These are phyloP conservation scores for Staurois parvus DNA, from an alignment of 2,797 vertebrate species.

Conservation along the genomic window DNA sequence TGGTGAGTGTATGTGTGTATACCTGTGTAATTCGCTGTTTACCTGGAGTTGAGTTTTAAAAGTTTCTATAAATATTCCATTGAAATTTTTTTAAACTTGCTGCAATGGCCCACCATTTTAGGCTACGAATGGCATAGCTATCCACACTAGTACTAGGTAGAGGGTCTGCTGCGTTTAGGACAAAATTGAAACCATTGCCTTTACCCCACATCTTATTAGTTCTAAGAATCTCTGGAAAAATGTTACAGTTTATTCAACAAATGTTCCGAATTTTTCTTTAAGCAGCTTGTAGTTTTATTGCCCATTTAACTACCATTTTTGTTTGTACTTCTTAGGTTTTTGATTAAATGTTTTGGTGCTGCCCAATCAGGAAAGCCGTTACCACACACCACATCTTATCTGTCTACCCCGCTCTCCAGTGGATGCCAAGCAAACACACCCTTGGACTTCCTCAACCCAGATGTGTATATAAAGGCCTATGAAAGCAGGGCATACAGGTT, in stretches of 20 bases:
- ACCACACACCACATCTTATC: conserved; percentile 72
- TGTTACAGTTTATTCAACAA: not conserved
- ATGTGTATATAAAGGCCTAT: conserved; percentile 74
- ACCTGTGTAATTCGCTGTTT: too few relatives aligned
- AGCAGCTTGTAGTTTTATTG: not conserved
- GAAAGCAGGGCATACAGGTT: conserved; percentile 73
- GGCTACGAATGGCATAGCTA: too few relatives aligned
- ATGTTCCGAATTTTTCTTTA: not conserved
- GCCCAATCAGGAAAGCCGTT: conserved; percentile 64
- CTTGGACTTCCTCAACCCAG: conserved; percentile 74
- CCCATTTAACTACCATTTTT: not conserved
- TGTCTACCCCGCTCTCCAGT: conserved; percentile 59
- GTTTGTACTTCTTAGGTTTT: conserved; percentile 70
- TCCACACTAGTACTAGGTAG: too few relatives aligned
- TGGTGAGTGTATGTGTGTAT: too few relatives aligned
- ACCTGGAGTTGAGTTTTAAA: too few relatives aligned
- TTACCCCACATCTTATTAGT: too few relatives aligned
- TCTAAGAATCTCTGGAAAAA: not conserved
- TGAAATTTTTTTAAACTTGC: too few relatives aligned
- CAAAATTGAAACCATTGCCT: too few relatives aligned
- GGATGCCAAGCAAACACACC: conserved; percentile 71
- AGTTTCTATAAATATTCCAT: too few relatives aligned
- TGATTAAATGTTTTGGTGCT: conserved; percentile 75
- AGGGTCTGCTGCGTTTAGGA: too few relatives aligned
- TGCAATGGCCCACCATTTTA: too few relatives aligned